Percentiles rank a stretch among this genome's conserved stretches.
These are phyloP conservation scores for Lytechinus variegatus DNA, from an alignment of 35 echinoderm and acorn worm genomes.

Conservation along the genomic window DNA sequence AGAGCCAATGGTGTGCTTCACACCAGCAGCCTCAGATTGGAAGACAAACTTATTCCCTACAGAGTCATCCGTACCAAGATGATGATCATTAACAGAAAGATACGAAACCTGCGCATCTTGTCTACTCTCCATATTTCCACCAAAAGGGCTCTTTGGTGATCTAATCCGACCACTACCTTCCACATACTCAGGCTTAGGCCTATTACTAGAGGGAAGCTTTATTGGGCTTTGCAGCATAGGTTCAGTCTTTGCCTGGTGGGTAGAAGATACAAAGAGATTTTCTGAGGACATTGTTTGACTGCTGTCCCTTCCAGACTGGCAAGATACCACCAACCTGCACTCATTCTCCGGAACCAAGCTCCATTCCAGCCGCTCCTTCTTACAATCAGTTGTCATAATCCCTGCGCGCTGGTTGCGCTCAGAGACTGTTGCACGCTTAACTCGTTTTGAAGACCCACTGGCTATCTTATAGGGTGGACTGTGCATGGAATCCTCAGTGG, in stretches of 20 bases:
- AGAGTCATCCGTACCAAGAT: background rate
- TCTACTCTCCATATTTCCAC: background rate
- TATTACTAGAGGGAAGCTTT: background rate
- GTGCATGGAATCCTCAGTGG: background rate
- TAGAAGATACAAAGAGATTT: background rate
- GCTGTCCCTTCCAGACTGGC: background rate
- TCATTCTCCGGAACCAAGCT: background rate
- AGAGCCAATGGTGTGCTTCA: background rate
- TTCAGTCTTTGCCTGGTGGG: background rate
- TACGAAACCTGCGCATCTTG: background rate
- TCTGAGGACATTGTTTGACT: background rate
- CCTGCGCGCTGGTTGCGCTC: slow-evolving; percentile 33
- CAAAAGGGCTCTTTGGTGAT: background rate
- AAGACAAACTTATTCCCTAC: background rate
- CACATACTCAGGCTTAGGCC: background rate
- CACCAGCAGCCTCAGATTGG: background rate
- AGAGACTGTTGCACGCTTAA: background rate
- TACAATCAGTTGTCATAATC: background rate
- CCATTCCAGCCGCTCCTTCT: background rate
- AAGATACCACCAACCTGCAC: background rate
- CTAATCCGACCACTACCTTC: background rate
- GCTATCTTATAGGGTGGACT: background rate
- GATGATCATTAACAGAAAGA: background rate
- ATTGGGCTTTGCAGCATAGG: background rate
- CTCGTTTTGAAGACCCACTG: background rate